These are phyloP conservation scores for Sciurus vulgaris DNA, from an alignment of 2,797 vertebrate genomes.

Conservation along the genomic window DNA sequence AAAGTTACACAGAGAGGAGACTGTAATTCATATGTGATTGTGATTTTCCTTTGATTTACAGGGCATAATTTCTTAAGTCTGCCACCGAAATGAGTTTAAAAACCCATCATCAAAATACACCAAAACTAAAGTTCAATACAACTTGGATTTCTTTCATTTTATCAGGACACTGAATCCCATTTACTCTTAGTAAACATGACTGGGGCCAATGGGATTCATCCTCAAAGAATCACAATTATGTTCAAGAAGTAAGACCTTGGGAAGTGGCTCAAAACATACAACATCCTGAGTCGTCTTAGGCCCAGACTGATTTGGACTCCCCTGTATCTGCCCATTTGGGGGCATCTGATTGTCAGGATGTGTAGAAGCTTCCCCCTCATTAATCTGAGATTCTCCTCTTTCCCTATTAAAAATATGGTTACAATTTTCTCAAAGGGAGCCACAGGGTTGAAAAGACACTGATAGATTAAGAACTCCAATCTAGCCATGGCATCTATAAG, in stretches of 20 bases:
- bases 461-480: slow-evolving; percentile 4
- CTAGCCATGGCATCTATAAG: neutral
- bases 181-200: neutral
- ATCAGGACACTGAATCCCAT: neutral
- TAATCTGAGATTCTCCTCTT: neutral
- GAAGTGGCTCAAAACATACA: neutral
- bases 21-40: neutral
- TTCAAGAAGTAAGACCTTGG: slow-evolving; percentile 27
- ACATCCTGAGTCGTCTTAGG: neutral
- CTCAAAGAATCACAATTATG: slow-evolving; percentile 27
- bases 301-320: neutral
- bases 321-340: neutral
- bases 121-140: neutral
- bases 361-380: neutral
- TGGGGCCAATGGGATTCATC: neutral
- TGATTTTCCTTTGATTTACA: slow-evolving; percentile 44
- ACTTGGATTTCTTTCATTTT: neutral
- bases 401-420: neutral
- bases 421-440: slow-evolving; percentile 4
- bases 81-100: slow-evolving; percentile 20
- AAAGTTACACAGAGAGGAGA: neutral
- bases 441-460: neutral
- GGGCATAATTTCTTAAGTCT: neutral
- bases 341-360: neutral
- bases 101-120: neutral